A percentile compares a stretch with the other conserved stretches of the same genome.
These are phyloP conservation scores for Lophotis ruficrista DNA, from an alignment of 2,113 vertebrate genomes.

Conservation along the genomic window DNA sequence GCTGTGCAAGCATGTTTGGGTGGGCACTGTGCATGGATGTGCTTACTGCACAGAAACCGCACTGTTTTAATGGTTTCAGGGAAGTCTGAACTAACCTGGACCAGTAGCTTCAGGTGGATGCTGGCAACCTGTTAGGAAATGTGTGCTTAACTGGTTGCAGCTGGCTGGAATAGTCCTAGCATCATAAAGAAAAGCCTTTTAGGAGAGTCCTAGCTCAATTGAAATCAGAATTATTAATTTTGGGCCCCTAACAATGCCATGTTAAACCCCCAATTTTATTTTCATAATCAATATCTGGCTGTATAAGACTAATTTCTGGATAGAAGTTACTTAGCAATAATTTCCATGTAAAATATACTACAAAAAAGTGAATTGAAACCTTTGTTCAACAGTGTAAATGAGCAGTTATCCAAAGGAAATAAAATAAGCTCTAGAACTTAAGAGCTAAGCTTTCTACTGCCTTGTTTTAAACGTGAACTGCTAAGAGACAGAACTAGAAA, in stretches of 20 bases:
- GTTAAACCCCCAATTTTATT: rapidly evolving
- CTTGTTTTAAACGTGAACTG: neutral
- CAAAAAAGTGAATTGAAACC: too few species aligned
- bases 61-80: rapidly evolving
- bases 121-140: neutral
- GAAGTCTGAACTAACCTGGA: too few species aligned
- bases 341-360: too few species aligned
- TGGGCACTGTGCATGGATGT: neutral
- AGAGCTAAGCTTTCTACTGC: too few species aligned
- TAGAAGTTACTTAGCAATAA: rapidly evolving
- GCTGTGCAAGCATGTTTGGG: neutral
- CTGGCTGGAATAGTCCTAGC: neutral
- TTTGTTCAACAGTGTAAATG: neutral
- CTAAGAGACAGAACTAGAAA: neutral
- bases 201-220: rapidly evolving
- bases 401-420: neutral
- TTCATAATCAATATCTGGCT: rapidly evolving
- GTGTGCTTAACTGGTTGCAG: neutral
- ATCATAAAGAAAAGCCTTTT: neutral
- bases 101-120: neutral
- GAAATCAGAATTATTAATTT: neutral
- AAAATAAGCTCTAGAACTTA: rapidly evolving
- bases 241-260: rapidly evolving
- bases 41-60: too few species aligned
- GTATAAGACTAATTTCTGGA: too few species aligned